These are phyloP conservation scores for Ornithoptera priamus DNA, from an alignment of 2,888 invertebrate genomes.

Conservation along the genomic window DNA sequence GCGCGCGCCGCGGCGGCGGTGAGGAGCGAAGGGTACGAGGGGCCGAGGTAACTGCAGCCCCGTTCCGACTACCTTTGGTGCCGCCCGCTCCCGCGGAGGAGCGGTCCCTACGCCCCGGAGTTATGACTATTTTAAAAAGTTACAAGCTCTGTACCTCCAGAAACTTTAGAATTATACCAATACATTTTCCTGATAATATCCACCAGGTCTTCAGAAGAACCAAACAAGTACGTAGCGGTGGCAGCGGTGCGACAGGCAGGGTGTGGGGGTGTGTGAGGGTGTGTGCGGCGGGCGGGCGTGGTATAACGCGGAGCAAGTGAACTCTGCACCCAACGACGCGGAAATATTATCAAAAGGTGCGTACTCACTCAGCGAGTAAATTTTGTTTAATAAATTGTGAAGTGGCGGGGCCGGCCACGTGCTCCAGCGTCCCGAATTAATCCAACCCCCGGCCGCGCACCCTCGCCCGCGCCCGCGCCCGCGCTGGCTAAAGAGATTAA, in stretches of 20 bases:
- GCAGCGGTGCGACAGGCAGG: background rate
- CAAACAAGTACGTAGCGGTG: background rate
- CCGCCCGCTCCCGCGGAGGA: no score
- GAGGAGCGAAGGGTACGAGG: background rate
- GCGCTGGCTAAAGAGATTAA: slow-evolving; percentile 30
- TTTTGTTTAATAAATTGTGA: slow-evolving; percentile 27
- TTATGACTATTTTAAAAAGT: no score
- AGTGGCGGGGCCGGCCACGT: slow-evolving; percentile 34
- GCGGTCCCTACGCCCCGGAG: no score
- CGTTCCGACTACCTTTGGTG: no score
- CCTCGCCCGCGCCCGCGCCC: background rate
- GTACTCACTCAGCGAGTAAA: slow-evolving; percentile 24
- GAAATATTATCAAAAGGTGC: slow-evolving; percentile 30
- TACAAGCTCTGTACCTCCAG: no score
- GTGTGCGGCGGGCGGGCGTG: background rate
- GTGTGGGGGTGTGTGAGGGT: no score
- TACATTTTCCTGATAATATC: no score
- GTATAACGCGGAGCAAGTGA: slow-evolving; percentile 4
- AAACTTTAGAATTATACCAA: no score
- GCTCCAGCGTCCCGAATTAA: slow-evolving; percentile 37
- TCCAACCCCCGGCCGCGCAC: slow-evolving; percentile 29
- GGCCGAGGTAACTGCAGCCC: background rate
- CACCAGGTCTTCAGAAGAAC: no score
- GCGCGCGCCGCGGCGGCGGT: background rate
- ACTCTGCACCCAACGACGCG: slow-evolving; percentile 17